phyloP scores from a whole-genome alignment of 2,797 vertebrate species.

The Novumbra hubbsi region DNA sequence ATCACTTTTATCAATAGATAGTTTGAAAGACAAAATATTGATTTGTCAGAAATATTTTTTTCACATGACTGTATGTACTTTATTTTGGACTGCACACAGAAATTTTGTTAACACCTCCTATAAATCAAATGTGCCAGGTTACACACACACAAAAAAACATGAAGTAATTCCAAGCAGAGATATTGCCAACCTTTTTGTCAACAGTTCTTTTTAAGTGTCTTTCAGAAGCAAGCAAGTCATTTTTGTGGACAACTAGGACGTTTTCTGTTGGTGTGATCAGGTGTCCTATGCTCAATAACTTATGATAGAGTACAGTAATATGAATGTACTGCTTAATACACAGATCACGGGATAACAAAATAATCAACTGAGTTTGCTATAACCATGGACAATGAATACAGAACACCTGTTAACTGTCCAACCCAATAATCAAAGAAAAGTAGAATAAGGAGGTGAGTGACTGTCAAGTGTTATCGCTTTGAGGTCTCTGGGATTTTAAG shows the following conservation, averaged over 20 bases:
- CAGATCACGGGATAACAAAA: slow-evolving; percentile 32
- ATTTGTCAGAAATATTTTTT: too few species aligned
- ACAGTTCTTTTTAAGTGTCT: slow-evolving; percentile 37
- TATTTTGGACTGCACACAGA: slow-evolving; percentile 25
- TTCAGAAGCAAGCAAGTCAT: slow-evolving; percentile 11
- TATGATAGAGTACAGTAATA: not conserved
- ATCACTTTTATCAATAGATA: too few species aligned
- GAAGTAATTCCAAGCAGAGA: slow-evolving; percentile 13
- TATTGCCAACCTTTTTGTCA: slow-evolving; percentile 37
- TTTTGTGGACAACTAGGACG: not conserved
- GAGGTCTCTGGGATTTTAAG: slow-evolving; percentile 45
- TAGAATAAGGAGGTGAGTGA: slow-evolving; percentile 10
- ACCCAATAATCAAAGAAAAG: slow-evolving; percentile 23
- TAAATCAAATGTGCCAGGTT: slow-evolving; percentile 16
- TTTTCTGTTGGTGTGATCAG: slow-evolving; percentile 10
- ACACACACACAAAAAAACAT: slow-evolving; percentile 33
- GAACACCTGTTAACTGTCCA: slow-evolving; percentile 26
- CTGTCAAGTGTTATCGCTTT: slow-evolving; percentile 45
- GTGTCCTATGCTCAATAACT: slow-evolving; percentile 2
- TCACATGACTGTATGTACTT: too few species aligned
- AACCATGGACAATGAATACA: slow-evolving; percentile 50
- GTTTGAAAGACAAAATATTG: too few species aligned
- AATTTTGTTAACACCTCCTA: slow-evolving; percentile 18
- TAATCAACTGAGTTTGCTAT: too few species aligned
- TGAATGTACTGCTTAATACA: slow-evolving; percentile 3